Evolutionary conservation across 2,888 invertebrate genomes (phyloP).

Genomic region (Pammene aurita): DNA sequence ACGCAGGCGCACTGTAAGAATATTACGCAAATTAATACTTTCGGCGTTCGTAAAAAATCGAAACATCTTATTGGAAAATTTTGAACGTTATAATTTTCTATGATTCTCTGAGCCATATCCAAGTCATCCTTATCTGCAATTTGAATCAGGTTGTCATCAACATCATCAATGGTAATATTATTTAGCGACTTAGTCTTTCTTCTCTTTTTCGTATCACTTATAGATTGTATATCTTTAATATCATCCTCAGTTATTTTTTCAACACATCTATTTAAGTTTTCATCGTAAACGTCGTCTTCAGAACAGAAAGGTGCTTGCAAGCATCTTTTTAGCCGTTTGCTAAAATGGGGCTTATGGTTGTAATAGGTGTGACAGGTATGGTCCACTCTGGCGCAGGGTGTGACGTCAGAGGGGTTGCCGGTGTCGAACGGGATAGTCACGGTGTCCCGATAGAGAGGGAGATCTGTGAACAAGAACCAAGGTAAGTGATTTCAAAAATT

Average conservation of each 20-base stretch:
- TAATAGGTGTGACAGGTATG: slow-evolving; percentile 70
- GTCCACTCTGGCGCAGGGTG: slow-evolving; percentile 57
- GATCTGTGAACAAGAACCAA: background rate
- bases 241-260: slow-evolving; percentile 56
- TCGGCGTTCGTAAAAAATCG: background rate
- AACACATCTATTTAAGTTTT: slow-evolving; percentile 59
- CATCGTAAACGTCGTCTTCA: slow-evolving; percentile 58
- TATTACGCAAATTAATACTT: slow-evolving; percentile 53
- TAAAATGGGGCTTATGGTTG: slow-evolving; percentile 61
- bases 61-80: background rate
- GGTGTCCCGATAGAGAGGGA: slow-evolving; percentile 55
- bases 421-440: slow-evolving; percentile 68
- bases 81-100: background rate
- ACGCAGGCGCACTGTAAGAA: slow-evolving; percentile 55
- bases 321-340: slow-evolving; percentile 57
- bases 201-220: slow-evolving; percentile 47
- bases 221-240: slow-evolving; percentile 57
- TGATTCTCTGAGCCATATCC: background rate
- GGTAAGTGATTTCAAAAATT: too few relatives aligned
- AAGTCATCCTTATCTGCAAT: background rate
- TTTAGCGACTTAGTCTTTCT: slow-evolving; percentile 46
- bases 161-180: too few relatives aligned
- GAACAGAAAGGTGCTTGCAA: slow-evolving; percentile 54
- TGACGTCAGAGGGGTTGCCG: slow-evolving; percentile 46
- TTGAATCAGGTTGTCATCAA: too few relatives aligned